phyloP scores from a whole-genome alignment of 2,888 invertebrate genomes.

The Conchocele bisecta region DNA sequence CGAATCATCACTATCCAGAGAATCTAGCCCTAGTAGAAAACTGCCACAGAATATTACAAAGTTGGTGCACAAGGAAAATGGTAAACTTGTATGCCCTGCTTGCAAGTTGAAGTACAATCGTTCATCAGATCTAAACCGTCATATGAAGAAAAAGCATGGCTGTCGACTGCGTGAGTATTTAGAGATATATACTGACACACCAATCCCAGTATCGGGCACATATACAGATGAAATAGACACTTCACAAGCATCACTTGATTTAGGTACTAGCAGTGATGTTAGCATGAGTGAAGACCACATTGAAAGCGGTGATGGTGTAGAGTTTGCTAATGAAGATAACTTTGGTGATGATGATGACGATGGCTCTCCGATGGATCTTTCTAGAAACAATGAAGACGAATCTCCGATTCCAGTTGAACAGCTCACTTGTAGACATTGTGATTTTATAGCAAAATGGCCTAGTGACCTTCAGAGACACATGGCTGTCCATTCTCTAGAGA shows the following conservation, averaged over 20 bases:
- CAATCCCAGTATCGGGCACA: not conserved
- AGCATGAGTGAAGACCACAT: constrained; percentile 1
- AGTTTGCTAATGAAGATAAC: constrained; percentile 36
- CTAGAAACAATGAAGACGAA: constrained; percentile 24
- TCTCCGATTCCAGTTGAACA: constrained; percentile 23
- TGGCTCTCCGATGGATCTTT: constrained; percentile 54
- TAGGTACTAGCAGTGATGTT: no score
- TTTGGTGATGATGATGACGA: constrained; percentile 10
- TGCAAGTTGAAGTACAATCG: constrained; percentile 74
- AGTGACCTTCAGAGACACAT: constrained; percentile 81
- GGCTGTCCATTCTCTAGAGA: constrained; percentile 80
- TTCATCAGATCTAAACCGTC: constrained; percentile 79
- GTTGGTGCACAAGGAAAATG: constrained; percentile 53
- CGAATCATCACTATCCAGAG: no score
- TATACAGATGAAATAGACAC: no score
- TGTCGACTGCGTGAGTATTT: constrained; percentile 68
- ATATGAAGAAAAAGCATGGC: constrained; percentile 80
- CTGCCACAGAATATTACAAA: no score
- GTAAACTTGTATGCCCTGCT: constrained; percentile 59
- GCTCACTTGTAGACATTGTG: constrained; percentile 80
- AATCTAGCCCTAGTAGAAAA: no score
- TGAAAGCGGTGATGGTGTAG: constrained; percentile 1
- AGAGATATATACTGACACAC: constrained; percentile 27
- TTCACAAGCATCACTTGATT: no score
- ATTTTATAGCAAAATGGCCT: constrained; percentile 82